phyloP scores from a whole-genome alignment of 2,888 invertebrate genomes.

The Taenaris catops region DNA sequence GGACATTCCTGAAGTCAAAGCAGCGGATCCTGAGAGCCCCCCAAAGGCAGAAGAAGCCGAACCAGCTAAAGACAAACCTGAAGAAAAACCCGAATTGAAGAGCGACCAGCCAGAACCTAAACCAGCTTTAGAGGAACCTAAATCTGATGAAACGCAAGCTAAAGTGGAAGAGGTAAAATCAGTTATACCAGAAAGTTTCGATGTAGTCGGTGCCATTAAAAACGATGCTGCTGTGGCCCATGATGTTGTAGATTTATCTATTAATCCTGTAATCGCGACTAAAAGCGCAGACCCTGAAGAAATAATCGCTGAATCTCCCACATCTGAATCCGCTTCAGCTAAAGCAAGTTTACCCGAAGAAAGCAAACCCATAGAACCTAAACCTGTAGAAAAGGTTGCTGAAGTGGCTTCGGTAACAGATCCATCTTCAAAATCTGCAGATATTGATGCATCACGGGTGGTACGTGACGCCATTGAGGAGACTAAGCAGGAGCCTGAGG shows the following conservation, averaged over 20 bases:
- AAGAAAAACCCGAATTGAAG: conserved; percentile 37
- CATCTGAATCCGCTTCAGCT: conserved; percentile 19
- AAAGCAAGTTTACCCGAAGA: conserved; percentile 25
- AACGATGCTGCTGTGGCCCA: conserved; percentile 52
- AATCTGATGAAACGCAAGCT: conserved; percentile 36
- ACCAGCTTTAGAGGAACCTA: conserved; percentile 32
- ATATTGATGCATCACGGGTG: conserved; percentile 43
- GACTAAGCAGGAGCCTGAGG: conserved; percentile 33
- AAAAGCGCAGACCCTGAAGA: conserved; percentile 56
- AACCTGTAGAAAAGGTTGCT: conserved; percentile 28
- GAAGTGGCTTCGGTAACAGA: conserved; percentile 20
- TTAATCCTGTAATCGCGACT: conserved; percentile 39
- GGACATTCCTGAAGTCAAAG: conserved; percentile 36
- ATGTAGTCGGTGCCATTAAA: conserved; percentile 50
- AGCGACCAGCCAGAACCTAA: conserved; percentile 32
- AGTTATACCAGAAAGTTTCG: conserved; percentile 38
- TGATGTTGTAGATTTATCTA: conserved; percentile 46
- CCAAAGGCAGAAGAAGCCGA: conserved; percentile 15
- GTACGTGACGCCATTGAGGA: conserved; percentile 59
- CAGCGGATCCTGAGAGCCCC: conserved; percentile 23
- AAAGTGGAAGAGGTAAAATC: conserved; percentile 51
- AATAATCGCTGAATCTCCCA: conserved; percentile 36
- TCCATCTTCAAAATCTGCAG: conserved; percentile 24
- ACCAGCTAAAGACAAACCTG: conserved; percentile 32
- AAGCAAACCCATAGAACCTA: conserved; percentile 27